Evolutionary conservation across 2,113 vertebrate species (phyloP).

Genomic region (Corythoichthys intestinalis): DNA sequence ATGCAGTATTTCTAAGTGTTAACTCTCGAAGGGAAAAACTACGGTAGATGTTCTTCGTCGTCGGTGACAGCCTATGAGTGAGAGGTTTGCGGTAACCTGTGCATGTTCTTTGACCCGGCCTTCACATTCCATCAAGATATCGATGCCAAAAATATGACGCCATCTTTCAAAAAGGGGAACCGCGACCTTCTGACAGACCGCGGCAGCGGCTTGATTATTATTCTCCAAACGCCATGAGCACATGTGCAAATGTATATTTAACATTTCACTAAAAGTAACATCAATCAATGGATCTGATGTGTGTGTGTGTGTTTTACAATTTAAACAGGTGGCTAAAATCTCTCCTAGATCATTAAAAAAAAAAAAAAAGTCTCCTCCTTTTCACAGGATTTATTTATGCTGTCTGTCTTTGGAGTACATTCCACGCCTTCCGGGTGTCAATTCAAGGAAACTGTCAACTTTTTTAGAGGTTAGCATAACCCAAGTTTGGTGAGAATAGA

Average conservation of each 20-base stretch:
- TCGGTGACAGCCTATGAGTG: neutral
- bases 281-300: neutral
- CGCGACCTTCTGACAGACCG: neutral
- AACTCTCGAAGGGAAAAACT: too few relatives aligned
- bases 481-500: too few relatives aligned
- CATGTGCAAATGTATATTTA: conserved; percentile 18
- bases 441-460: conserved; percentile 74
- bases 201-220: conserved; percentile 14
- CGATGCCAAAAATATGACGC: neutral
- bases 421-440: conserved; percentile 74
- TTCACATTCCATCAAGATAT: neutral
- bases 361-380: conserved; percentile 1
- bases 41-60: too few relatives aligned
- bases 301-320: neutral
- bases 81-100: neutral
- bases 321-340: conserved; percentile 38
- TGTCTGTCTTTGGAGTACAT: conserved; percentile 84
- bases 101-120: neutral
- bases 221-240: conserved; percentile 6
- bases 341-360: conserved; percentile 5
- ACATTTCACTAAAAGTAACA: conserved; percentile 6
- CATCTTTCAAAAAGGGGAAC: neutral
- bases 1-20: neutral
- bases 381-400: conserved; percentile 83
- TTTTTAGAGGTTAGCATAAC: conserved; percentile 59